Percentiles rank a stretch among this genome's conserved stretches.
These are phyloP conservation scores for Eutrigla gurnardus DNA, from an alignment of 2,797 vertebrate species.

Conservation along the genomic window DNA sequence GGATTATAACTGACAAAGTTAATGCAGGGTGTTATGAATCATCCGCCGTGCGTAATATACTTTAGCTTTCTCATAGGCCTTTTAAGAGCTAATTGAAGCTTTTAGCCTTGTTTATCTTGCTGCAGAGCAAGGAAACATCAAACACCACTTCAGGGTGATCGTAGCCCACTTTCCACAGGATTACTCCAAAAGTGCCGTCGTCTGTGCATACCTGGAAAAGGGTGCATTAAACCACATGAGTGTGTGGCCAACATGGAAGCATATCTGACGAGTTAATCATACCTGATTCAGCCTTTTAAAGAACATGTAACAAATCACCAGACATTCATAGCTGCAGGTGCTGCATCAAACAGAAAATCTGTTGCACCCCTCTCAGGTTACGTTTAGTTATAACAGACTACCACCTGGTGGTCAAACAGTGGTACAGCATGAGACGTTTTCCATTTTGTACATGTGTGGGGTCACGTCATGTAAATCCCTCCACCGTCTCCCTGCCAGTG, in stretches of 20 bases:
- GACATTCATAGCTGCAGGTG: constrained; percentile 10
- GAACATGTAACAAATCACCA: constrained; percentile 10
- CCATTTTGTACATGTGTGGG: background rate
- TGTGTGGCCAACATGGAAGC: constrained; percentile 3
- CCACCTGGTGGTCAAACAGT: constrained; percentile 59
- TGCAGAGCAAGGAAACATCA: constrained; percentile 53
- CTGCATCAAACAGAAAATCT: background rate
- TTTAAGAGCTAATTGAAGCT: constrained; percentile 80
- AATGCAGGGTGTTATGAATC: constrained; percentile 85
- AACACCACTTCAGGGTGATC: constrained; percentile 43
- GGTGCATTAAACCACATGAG: constrained; percentile 14
- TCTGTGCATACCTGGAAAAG: constrained; percentile 1
- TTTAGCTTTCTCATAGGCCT: constrained; percentile 72
- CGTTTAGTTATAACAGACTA: constrained; percentile 35
- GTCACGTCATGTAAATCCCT: background rate
- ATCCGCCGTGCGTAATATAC: constrained; percentile 71
- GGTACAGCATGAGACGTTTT: constrained; percentile 1
- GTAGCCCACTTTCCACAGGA: constrained; percentile 38
- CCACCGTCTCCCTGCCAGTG: background rate
- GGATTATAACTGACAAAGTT: constrained; percentile 86
- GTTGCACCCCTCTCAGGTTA: background rate
- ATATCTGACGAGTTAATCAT: constrained; percentile 25
- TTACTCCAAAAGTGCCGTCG: constrained; percentile 14
- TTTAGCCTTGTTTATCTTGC: constrained; percentile 76
- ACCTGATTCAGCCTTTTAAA: constrained; percentile 15